A percentile compares a stretch with the other conserved stretches of the same genome.
Conservation (phyloP, 2,797 vertebrate genomes). For the Characodon lateralis region DNA sequence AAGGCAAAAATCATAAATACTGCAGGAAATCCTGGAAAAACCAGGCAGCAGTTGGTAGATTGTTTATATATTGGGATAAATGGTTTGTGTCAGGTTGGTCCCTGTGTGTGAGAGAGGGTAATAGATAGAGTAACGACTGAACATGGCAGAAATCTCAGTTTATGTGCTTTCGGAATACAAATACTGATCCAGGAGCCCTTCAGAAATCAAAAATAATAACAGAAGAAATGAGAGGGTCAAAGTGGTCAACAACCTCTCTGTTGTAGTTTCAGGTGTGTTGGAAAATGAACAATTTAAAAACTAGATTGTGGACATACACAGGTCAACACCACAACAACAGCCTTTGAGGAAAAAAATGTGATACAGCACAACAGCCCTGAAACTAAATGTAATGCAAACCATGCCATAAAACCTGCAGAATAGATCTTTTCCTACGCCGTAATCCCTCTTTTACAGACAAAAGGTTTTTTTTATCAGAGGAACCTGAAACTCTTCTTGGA, state of each 20-base stretch:
- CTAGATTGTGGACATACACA: constrained; percentile 24
- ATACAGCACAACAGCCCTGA: constrained; percentile 19
- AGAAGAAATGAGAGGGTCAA: constrained; percentile 45
- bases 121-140: constrained; percentile 18
- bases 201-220: constrained; percentile 45
- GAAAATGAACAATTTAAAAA: constrained; percentile 29
- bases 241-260: constrained; percentile 27
- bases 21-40: constrained; percentile 41
- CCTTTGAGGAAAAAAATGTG: constrained; percentile 1
- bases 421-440: not conserved
- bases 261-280: constrained; percentile 19
- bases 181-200: constrained; percentile 41
- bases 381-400: constrained; percentile 20
- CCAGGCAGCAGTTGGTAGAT: constrained; percentile 35
- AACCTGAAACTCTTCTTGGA: not conserved
- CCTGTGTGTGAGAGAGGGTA: constrained; percentile 11
- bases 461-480: not conserved
- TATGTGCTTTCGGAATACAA: constrained; percentile 40
- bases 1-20: constrained; percentile 28
- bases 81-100: constrained; percentile 44
- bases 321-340: constrained; percentile 38
- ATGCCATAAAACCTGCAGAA: not conserved
- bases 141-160: constrained; percentile 35
- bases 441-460: not conserved
- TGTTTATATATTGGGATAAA: constrained; percentile 56